Evolutionary conservation across 2,888 invertebrate species (phyloP).

Genomic region (Cosmia pyralina): DNA sequence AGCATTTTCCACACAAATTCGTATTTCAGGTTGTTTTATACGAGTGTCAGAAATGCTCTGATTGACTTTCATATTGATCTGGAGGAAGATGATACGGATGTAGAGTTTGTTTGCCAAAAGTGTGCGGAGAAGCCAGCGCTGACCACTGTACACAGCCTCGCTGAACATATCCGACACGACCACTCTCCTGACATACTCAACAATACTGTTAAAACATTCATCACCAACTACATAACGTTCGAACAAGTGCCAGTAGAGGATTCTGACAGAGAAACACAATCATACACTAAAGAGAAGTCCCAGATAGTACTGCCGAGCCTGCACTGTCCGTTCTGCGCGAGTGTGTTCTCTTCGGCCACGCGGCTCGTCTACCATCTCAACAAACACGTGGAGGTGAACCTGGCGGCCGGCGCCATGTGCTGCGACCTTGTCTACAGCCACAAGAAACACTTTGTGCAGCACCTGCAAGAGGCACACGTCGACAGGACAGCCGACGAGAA

Average conservation of each 20-base stretch:
- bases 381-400: conserved; percentile 72
- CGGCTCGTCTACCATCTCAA: conserved; percentile 79
- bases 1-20: conserved; percentile 46
- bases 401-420: conserved; percentile 72
- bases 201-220: conserved; percentile 69
- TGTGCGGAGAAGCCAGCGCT: conserved; percentile 70
- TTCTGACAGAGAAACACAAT: conserved; percentile 62
- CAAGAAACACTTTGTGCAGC: conserved; percentile 72
- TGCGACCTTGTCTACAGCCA: conserved; percentile 69
- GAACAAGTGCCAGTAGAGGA: conserved; percentile 75
- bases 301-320: conserved; percentile 59
- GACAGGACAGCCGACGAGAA: conserved; percentile 26
- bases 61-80: conserved; percentile 67
- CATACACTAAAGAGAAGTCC: conserved; percentile 36
- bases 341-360: conserved; percentile 75
- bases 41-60: conserved; percentile 70
- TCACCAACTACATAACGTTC: conserved; percentile 78
- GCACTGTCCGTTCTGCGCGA: conserved; percentile 78
- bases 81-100: conserved; percentile 67
- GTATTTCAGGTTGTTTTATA: conserved; percentile 76
- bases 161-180: conserved; percentile 69
- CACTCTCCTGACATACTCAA: conserved; percentile 65
- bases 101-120: conserved; percentile 78
- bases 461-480: conserved; percentile 74
- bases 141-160: conserved; percentile 64